Evolutionary conservation across 2,888 invertebrate species (phyloP).

Genomic region (Oxycera nigricornis): DNA sequence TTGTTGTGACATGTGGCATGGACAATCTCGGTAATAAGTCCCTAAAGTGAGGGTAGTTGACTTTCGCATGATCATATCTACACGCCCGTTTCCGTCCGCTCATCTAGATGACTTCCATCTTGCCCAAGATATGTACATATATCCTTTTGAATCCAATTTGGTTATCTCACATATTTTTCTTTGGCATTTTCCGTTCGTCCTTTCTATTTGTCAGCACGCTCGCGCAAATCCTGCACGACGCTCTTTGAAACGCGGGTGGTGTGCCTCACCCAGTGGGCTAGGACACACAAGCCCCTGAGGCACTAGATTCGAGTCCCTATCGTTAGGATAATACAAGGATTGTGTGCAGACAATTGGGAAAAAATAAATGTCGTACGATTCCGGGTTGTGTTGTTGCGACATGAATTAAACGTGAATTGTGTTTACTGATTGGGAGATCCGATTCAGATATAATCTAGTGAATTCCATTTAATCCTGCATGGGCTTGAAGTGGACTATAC

Average conservation of each 20-base stretch:
- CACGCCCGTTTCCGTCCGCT: neutral
- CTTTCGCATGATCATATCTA: slow-evolving; percentile 20
- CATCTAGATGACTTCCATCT: neutral
- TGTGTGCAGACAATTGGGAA: neutral
- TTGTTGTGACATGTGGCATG: slow-evolving; percentile 46
- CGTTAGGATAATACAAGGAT: slow-evolving; percentile 12
- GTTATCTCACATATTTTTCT: slow-evolving; percentile 24
- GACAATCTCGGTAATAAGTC: slow-evolving; percentile 32
- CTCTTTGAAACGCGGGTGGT: slow-evolving; percentile 22
- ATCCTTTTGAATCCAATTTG: slow-evolving; percentile 24
- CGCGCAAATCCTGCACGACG: slow-evolving; percentile 41
- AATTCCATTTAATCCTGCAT: neutral
- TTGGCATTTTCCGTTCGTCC: neutral
- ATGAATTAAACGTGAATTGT: slow-evolving; percentile 45
- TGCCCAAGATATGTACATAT: neutral
- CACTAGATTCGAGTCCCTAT: slow-evolving; percentile 9
- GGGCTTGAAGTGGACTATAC: neutral
- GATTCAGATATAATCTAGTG: neutral
- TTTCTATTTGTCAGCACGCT: slow-evolving; percentile 31
- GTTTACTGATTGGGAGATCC: slow-evolving; percentile 27
- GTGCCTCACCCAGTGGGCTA: slow-evolving; percentile 44
- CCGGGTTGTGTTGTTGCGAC: slow-evolving; percentile 39
- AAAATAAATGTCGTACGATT: slow-evolving; percentile 8
- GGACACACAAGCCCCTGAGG: slow-evolving; percentile 10
- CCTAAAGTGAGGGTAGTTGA: slow-evolving; percentile 42